Evolutionary conservation across 2,113 vertebrate species (phyloP), one percentile per base, ranked within the genome.

Genomic region (Sebastes fasciatus): DNA sequence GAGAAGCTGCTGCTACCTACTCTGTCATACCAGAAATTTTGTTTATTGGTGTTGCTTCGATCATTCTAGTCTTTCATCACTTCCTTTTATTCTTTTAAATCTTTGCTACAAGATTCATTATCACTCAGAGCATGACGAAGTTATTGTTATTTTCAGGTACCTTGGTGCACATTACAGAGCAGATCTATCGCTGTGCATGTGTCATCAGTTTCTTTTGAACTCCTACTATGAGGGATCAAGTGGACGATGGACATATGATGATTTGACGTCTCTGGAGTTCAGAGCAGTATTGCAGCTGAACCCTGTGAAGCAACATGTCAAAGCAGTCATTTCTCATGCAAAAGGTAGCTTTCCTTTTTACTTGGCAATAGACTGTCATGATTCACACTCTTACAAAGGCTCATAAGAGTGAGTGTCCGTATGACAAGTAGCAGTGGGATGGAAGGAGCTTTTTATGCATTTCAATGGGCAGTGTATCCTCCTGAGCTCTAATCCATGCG

Each of bases 351-450:
- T 49, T 75, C 40, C 55, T 63, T 65, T 79, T 52, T 23, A 61
- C 8, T 55, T 49, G 23, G 10, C 13, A 40, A 40, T 40, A 13
- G 13, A 34, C 61, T 63, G 16, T 54, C 43, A 46, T 23, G 60
- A 82, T 58, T 79, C 72, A 67, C 74, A 72, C 19, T 13, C 23
- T 14, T 2, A 45, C 45, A 84, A 73, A 74, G 46, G 81, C 49
- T 76, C 23, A 14, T 61, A 77, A 65, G 19, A 69, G 45, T n/a
- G 40, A 60, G 42, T 63, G 63, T 66, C 60, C 34, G 48, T 58
- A 42, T 46, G 55, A 45, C 19, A 40, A 68, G 12, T 17, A 7
- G 45, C 21, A 57, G 48, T 34, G 26, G 52, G 62, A 72, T 48
- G 7, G 51, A 69, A 48, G 21, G 43, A 55, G 63, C 61, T 34